A percentile compares a stretch with the other conserved stretches of the same genome.
phyloP scores from a whole-genome alignment of 1,140 invertebrate genomes.

The Microvelia longipes region DNA sequence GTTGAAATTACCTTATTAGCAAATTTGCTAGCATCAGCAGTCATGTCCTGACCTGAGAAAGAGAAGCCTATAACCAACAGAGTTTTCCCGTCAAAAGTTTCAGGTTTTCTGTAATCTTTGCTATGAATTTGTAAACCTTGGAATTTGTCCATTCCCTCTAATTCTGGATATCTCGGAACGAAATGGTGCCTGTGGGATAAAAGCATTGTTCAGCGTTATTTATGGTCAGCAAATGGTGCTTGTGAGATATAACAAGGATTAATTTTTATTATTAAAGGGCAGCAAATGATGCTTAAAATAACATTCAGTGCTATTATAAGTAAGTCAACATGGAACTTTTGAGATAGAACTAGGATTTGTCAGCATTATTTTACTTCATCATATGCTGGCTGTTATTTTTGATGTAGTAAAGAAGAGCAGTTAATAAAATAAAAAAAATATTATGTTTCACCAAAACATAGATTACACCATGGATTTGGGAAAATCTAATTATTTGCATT shows the following conservation, averaged over 20 bases:
- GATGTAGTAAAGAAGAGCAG: no score
- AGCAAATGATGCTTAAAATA: not conserved
- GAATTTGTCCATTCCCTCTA: conserved; percentile 42
- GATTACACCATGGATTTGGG: no score
- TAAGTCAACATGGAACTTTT: not conserved
- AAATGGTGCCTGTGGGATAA: conserved; percentile 52
- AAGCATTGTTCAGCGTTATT: not conserved
- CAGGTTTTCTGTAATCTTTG: conserved; percentile 45
- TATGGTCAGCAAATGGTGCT: not conserved
- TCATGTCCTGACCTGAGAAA: conserved; percentile 52
- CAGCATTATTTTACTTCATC: no score
- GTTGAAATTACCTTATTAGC: conserved; percentile 36
- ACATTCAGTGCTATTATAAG: not conserved
- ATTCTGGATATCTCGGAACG: conserved; percentile 40
- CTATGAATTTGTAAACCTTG: conserved; percentile 45
- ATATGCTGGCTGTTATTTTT: no score
- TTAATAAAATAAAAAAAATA: no score
- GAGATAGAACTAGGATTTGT: not conserved
- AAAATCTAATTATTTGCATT: no score
- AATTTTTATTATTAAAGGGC: not conserved
- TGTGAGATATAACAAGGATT: not conserved
- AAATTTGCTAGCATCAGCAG: conserved; percentile 35
- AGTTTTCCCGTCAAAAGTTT: conserved; percentile 35
- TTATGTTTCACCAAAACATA: no score
- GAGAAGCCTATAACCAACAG: conserved; percentile 50